Evolutionary conservation across 2,113 vertebrate species (phyloP), one percentile per base, ranked within the genome.

Genomic region (Python bivittatus): DNA sequence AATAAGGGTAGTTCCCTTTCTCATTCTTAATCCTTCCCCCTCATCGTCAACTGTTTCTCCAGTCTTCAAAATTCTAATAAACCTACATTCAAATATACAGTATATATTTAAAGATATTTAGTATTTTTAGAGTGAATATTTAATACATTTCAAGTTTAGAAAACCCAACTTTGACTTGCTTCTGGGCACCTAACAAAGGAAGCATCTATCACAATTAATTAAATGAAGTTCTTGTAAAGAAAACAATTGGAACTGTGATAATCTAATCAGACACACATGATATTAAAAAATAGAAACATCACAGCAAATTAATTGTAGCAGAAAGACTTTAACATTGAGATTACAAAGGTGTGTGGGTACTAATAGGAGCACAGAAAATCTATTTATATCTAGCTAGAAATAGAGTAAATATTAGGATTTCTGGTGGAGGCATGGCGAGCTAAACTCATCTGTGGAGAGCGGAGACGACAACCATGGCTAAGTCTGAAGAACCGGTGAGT

Each of bases 281-380:
- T 95, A 95, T 95, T 96, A 94, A 96, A 57, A 96, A 95, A 84
- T 52, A 93, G 93, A 97, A 96, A 96, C 94, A 93, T 72, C 93
- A 95, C 42, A 93, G 88, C 92, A 88, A 95, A 93, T 94, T 96
- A 96, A 95, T 96, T 93, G 97, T 86, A 94, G 93, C 0, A 0
- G 93, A 94, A 95, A 95, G 93, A 91, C 93, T 95, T 96, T 95
- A 94, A 97, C 94, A 92, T 93, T 64, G 0, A 90, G 88, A 89
- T 91, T 95, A 61, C 85, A 94, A 93, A 91, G 92, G 27, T 25
- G 12, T 88, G 60, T 64, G 1, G 0, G 88, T 93, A 95, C 94
- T 23, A 54, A 88, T 58, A 0, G 6, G 72, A 0, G 1, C 89
- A 92, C 85, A 92, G 86, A 93, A 93, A 33, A 89, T 56, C 0